A percentile compares a stretch with the other conserved stretches of the same genome.
These are phyloP conservation scores for Poecile montanus DNA, from an alignment of 2,797 vertebrate species.

Conservation along the genomic window DNA sequence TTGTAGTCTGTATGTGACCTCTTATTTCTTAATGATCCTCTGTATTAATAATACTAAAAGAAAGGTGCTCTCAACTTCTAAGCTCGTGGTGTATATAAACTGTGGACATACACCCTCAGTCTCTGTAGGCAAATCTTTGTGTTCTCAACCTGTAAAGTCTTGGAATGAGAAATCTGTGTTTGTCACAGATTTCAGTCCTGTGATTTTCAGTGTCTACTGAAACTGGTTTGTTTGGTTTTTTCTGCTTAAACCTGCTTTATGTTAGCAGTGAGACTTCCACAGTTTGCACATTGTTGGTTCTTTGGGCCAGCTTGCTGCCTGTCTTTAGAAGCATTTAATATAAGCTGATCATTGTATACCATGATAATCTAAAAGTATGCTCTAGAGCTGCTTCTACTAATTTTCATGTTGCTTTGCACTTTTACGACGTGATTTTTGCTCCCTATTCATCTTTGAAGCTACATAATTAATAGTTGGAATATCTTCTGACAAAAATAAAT, in stretches of 20 bases:
- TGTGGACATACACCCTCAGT: not conserved
- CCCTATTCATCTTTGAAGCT: not conserved
- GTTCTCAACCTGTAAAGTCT: not conserved
- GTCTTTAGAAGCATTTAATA: not conserved
- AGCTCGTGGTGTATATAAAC: not conserved
- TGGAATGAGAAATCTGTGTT: conserved; percentile 8
- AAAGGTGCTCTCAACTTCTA: not conserved
- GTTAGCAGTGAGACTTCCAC: not conserved
- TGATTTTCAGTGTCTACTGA: conserved; percentile 6
- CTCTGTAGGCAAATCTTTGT: not conserved
- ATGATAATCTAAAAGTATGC: not conserved
- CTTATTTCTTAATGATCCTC: not conserved
- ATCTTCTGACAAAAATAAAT: not conserved
- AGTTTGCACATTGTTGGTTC: not conserved
- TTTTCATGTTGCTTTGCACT: not conserved
- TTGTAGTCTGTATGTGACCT: not conserved
- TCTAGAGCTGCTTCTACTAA: not conserved
- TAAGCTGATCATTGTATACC: not conserved
- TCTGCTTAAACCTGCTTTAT: not conserved
- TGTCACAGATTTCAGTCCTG: conserved; percentile 35
- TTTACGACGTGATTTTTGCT: not conserved
- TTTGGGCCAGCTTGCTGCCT: conserved; percentile 1
- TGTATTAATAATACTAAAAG: not conserved
- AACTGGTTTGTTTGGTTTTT: not conserved
- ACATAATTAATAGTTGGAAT: not conserved